A percentile compares a stretch with the other conserved stretches of the same genome.
phyloP scores from a whole-genome alignment of 2,888 invertebrate genomes.

The Gymnoscelis rufifasciata region DNA sequence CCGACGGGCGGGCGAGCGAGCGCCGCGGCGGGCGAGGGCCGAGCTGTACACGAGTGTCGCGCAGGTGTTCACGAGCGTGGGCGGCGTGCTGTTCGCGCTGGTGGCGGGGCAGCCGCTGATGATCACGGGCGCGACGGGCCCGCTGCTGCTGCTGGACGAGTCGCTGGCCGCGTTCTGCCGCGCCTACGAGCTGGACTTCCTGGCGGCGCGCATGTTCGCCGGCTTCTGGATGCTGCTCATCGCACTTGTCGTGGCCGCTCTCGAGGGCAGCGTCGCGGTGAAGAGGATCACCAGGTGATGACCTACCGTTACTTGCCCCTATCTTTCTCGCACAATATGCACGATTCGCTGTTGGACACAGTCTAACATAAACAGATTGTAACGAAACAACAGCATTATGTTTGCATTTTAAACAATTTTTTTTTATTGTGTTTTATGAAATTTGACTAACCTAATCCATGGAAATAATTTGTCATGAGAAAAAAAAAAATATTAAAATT shows the following conservation, averaged over 20 bases:
- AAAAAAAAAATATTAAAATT: too few relatives aligned
- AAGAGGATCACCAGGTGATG: slow-evolving; percentile 88
- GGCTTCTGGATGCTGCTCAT: slow-evolving; percentile 96
- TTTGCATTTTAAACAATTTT: too few relatives aligned
- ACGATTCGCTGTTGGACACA: too few relatives aligned
- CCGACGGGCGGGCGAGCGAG: background rate
- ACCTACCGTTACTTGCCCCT: too few relatives aligned
- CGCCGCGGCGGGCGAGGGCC: background rate
- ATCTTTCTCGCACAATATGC: too few relatives aligned
- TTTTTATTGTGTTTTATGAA: too few relatives aligned
- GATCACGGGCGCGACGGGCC: slow-evolving; percentile 97
- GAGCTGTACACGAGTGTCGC: background rate
- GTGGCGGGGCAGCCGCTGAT: slow-evolving; percentile 95
- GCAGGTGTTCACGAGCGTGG: slow-evolving; percentile 81
- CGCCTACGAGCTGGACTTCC: slow-evolving; percentile 87
- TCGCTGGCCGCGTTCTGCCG: slow-evolving; percentile 93
- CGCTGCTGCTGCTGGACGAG: slow-evolving; percentile 95
- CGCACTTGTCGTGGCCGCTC: slow-evolving; percentile 87
- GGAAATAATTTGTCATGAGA: too few relatives aligned
- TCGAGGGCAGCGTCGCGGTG: slow-evolving; percentile 96
- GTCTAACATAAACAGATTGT: too few relatives aligned
- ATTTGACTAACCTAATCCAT: too few relatives aligned
- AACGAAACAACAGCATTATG: too few relatives aligned
- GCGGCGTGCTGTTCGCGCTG: slow-evolving; percentile 93
- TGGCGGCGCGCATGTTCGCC: slow-evolving; percentile 92